phyloP scores from a whole-genome alignment of 2,113 vertebrate species.

The Seriola rivoliana region DNA sequence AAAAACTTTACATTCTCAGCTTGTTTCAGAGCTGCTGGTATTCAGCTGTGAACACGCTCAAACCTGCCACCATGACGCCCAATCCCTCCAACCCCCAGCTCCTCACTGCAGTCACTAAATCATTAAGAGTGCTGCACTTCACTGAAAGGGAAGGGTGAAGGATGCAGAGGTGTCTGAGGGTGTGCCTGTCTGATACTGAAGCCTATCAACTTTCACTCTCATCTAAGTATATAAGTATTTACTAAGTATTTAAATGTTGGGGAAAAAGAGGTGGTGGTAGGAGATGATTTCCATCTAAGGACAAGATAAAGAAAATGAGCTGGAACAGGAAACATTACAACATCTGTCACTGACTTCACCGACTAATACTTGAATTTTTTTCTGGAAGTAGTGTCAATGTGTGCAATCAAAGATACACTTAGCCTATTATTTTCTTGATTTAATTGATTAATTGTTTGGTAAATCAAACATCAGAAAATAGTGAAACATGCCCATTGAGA shows the following conservation, averaged over 20 bases:
- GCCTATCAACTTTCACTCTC: not conserved
- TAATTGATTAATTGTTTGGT: not conserved
- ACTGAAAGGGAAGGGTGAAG: not conserved
- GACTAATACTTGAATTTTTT: not conserved
- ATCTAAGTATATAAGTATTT: too few species aligned
- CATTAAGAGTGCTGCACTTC: constrained; percentile 1
- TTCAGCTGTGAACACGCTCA: constrained; percentile 15
- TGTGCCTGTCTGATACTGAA: not conserved
- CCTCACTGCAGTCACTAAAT: constrained; percentile 27
- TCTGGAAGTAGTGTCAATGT: not conserved
- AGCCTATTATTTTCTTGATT: too few species aligned
- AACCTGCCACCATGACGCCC: constrained; percentile 6
- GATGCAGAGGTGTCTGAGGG: not conserved
- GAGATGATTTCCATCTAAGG: too few species aligned
- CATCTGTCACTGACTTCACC: too few species aligned
- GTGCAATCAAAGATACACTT: too few species aligned
- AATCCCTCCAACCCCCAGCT: not conserved
- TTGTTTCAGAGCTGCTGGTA: not conserved
- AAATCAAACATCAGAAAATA: not conserved
- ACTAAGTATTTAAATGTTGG: too few species aligned
- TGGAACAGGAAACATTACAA: not conserved
- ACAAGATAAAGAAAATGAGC: not conserved
- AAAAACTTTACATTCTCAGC: not conserved
- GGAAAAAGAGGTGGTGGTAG: too few species aligned
- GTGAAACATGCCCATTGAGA: not conserved